Conservation (phyloP, 2,888 invertebrate genomes). For the Morinoia aosen region DNA sequence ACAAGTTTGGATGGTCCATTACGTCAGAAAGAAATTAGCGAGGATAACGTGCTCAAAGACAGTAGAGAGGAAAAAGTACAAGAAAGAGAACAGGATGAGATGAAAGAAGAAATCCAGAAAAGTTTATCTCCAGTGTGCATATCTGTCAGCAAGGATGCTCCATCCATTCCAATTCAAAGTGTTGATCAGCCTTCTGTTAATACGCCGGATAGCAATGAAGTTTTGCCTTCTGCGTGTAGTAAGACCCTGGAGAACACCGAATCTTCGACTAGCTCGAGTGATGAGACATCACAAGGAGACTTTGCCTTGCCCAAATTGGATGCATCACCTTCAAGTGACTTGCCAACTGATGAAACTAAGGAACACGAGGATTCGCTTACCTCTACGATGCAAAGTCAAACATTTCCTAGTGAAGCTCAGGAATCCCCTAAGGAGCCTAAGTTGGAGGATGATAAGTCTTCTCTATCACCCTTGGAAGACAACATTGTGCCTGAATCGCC, state of each 20-base stretch:
- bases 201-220: neutral
- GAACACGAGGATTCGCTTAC: neutral
- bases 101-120: neutral
- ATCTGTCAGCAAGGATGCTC: neutral
- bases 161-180: neutral
- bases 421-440: neutral
- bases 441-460: neutral
- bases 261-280: neutral
- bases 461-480: neutral
- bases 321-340: neutral
- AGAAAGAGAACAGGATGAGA: neutral
- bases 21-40: conserved; percentile 23
- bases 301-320: conserved; percentile 1
- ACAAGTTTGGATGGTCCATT: neutral
- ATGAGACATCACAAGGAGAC: neutral
- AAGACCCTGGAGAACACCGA: neutral
- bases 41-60: neutral
- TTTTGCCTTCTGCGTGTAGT: neutral
- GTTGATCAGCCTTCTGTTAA: neutral
- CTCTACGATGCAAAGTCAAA: neutral
- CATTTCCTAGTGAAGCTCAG: neutral
- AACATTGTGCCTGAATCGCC: neutral
- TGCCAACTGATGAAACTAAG: conserved; percentile 10
- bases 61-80: neutral
- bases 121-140: neutral